Base-by-base conservation (phyloP, 2,113 vertebrate genomes). In the Sylvietta virens region DNA sequence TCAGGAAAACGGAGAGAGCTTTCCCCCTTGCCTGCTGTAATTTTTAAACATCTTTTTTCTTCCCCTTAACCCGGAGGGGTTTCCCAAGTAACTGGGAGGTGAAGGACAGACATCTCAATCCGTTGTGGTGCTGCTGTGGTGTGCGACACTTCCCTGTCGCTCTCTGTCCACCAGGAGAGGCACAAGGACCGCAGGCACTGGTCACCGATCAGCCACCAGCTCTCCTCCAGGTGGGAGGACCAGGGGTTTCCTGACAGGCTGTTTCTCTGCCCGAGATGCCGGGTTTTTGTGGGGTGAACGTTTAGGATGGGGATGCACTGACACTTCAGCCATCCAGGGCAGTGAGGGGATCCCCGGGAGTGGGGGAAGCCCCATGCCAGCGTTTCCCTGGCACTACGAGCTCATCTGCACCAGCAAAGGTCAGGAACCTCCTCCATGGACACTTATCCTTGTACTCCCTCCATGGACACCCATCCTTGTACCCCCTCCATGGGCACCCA, bases 321-420 rank as follows among this genome's bases (percentile, higher is more conserved):
- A 1, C 31, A 6, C 35, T 54, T 15, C 44, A 39, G 20, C 44
- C 7, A 3, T 4, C 12, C 44, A 7, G 24, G n/a, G 39, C 28
- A 31, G 0, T 0, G 61, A 24, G 50, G 3, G 2, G 54, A 30
- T 21, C 27, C 31, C 35, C 47, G 14, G 53, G 6, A 6, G 58
- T 1, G 1, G 5, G 26, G 27, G 16, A 24, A 48, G 11, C 20
- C 31, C 82, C 2, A 2, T 1, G 27, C 27, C 31, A 15, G 0
- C 0, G 0, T 5, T n/a, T 15, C 24, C 58, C 27, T 35, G 87
- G 24, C 40, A 60, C 28, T 4, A 0, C 20, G 71, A 27, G 30
- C 17, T 82, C 10, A 6, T 51, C 48, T 62, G 40, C 33, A 56
- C 15, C 3, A 3, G 65, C 11, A 12, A 50, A 24, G 2, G 42